A percentile compares a stretch with the other conserved stretches of the same genome.
These are phyloP conservation scores for Fukomys damarensis DNA, from an alignment of 2,113 vertebrate species.

Conservation along the genomic window DNA sequence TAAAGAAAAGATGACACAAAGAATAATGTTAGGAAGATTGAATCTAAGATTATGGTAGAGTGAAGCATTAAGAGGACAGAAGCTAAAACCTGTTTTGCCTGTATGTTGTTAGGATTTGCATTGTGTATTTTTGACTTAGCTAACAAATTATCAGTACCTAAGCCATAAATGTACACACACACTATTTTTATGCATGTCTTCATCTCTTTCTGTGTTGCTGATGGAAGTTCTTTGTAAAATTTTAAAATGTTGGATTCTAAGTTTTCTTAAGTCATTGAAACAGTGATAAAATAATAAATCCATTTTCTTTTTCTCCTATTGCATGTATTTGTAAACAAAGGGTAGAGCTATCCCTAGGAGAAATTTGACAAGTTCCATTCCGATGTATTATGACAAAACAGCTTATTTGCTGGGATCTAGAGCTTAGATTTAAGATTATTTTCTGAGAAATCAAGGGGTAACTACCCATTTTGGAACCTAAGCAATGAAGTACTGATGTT, in stretches of 20 bases:
- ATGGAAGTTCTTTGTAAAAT: not conserved
- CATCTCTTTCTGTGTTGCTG: not conserved
- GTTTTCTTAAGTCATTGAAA: not conserved
- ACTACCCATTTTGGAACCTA: not conserved
- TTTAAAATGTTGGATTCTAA: constrained; percentile 26
- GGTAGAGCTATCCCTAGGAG: not conserved
- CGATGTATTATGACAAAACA: not conserved
- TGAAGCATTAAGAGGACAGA: not conserved
- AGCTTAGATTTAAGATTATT: constrained; percentile 44
- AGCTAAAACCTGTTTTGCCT: not conserved
- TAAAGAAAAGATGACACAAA: not conserved
- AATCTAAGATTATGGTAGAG: not conserved
- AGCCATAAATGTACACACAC: not conserved
- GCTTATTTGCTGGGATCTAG: not conserved
- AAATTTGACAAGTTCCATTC: not conserved
- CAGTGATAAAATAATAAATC: not conserved
- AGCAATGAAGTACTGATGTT: not conserved
- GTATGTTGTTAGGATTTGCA: not conserved
- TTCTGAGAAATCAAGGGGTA: not conserved
- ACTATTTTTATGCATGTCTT: not conserved
- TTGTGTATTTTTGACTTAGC: constrained; percentile 21
- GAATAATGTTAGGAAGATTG: not conserved
- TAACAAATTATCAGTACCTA: not conserved
- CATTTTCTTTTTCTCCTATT: not conserved
- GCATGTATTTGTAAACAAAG: not conserved